These are phyloP conservation scores for Phrynocephalus guinanensis DNA, from an alignment of 2,797 vertebrate genomes.

Conservation along the genomic window DNA sequence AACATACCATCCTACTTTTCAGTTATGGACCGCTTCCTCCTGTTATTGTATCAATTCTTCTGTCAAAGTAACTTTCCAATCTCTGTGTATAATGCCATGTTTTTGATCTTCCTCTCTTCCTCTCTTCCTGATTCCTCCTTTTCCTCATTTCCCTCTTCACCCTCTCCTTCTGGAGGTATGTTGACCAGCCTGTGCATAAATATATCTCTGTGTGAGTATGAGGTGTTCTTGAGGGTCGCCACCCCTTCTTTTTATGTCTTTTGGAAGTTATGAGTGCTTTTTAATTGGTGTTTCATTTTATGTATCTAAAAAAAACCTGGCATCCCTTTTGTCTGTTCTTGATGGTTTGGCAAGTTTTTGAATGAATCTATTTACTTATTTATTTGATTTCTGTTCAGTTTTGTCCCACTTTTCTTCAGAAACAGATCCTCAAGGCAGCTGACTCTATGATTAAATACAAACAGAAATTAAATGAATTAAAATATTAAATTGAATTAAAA, in stretches of 20 bases:
- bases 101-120: background rate
- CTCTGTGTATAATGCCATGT: background rate
- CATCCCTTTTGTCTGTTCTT: background rate
- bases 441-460: too few relatives aligned
- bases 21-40: background rate
- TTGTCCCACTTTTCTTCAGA: too few relatives aligned
- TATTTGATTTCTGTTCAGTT: too few relatives aligned
- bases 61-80: background rate
- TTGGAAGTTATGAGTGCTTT: background rate
- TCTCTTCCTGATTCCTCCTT: too few relatives aligned
- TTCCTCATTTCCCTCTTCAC: background rate
- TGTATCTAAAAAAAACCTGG: too few relatives aligned
- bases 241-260: background rate
- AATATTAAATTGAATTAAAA: too few relatives aligned
- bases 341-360: background rate
- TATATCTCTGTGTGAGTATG: background rate
- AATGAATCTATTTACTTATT: too few relatives aligned
- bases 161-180: background rate
- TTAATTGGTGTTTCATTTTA: background rate
- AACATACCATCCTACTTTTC: background rate
- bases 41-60: background rate
- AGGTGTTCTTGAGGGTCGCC: background rate
- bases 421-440: too few relatives aligned
- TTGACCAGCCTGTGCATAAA: background rate
- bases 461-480: too few relatives aligned